Base-by-base conservation (phyloP, 2,113 vertebrate species). In the Epinephelus fuscoguttatus region DNA sequence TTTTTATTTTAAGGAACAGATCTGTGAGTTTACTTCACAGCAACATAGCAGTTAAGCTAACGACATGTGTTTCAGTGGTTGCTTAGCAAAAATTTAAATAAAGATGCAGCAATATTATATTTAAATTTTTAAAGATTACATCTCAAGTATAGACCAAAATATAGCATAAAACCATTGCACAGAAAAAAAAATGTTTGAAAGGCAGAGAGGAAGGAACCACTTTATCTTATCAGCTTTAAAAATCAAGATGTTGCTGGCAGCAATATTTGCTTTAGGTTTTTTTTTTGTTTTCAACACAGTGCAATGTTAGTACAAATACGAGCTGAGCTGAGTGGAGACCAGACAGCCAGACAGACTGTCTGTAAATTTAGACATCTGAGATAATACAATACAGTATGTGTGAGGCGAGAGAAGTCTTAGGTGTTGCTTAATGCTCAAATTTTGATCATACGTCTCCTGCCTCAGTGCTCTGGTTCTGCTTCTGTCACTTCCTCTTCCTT, bases 401-500 rank as follows among this genome's bases (percentile, higher is more conserved):
- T 18, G 30, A n/a, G 15, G 3, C 23, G 8, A 25, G 21, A 9
- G 27, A 63, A 0, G 27, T 42, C 3, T 37, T 10, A 42, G 47
- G 7, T 49, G 50, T 70, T 30, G 25, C 56, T 72, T 45, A 66
- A 55, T 37, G 2, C 49, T 75, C 7, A 49, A 27, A n/a, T 55
- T 67, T 69, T 78, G 52, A 61, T 76, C 63, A 53, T 50, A 49
- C 6, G 23, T 19, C 59, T 61, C 5, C 12, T 45, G 61, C 11
- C 21, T 81, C 23, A 69, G n/a, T 2, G n/a, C 23, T 57, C 14
- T 57, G 63, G 40, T 83, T 87, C 87, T 85, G 74, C 70, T 82
- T 90, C 81, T 83, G 70, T 81, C 40, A 86, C 88, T 91, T 93
- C 92, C 87, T 91, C 82, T 92, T 93, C 89, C 87, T 80, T 81